Base-by-base conservation (phyloP, 2,888 invertebrate species). In the Thymelicus acteon region DNA sequence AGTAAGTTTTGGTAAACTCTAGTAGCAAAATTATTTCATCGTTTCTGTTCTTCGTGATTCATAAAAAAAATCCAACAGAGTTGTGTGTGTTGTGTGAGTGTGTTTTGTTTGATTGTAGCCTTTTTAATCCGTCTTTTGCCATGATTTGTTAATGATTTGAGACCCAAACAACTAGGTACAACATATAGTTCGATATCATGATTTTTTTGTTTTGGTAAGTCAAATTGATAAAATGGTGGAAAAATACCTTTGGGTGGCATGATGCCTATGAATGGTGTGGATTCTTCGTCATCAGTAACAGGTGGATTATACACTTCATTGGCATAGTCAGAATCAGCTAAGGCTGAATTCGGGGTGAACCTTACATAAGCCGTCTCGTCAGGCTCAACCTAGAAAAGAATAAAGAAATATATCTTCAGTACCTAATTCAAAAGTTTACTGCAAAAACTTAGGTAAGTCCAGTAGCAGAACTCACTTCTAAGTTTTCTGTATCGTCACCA, bases 231-330 rank as follows among this genome's bases (percentile, higher is more conserved):
- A 19, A 19, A 19, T 3, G 31, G 31, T 31, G 3, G 1, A 31
- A 31, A 60, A 63, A 47, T 76, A 92, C 92, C 90, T 86, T 90
- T 86, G 13, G 84, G 75, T 72, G 79, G 72, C 58, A 58, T 58
- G 7, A 62, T 40, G 6, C 58, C 61, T 24, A 90, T 74, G 72
- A 84, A 89, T 61, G 86, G 80, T 64, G 85, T 79, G 8, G 86
- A 85, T 72, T 91, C 89, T 74, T 94, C 94, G 54, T 92, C 93
- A 67, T 95, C 93, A 60, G 91, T 87, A 72, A 94, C 80, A 69
- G 97, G 96, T 37, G 97, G 97, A 84, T 95, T 96, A 84, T 96
- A 97, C 15, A 97, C 94, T 89, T 97, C 97, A 80, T 97, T 97
- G n/a, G 97, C 97, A 82, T 95, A 97, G 76, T 96, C 95, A 3